Base-by-base conservation (phyloP, 2,888 invertebrate genomes). In the Gymnoscelis rufifasciata region DNA sequence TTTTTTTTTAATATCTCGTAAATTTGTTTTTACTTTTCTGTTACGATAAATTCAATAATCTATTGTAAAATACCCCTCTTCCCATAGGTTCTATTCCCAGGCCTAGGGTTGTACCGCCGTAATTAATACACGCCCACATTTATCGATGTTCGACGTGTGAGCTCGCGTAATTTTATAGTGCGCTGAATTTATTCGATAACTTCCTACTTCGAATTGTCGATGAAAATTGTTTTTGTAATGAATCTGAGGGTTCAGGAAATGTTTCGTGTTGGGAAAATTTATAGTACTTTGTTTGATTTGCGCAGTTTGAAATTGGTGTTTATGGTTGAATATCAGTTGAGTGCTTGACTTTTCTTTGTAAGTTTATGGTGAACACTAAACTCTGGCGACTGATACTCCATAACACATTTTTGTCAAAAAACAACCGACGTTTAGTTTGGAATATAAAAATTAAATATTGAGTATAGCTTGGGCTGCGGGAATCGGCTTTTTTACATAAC, bases 51-150 rank as follows among this genome's bases (percentile, higher is more conserved):
- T n/a, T n/a, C n/a, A 19, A 19, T 19, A 5, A 7, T 31, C 30
- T 31, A 7, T 12, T 14, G 8, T 12, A 3, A 13, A 3, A 7
- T 35, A 47, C 8, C 23, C 33, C 50, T 42, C 50, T 50, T 11
- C 12, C 7, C 12, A 12, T 10, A 31, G 33, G 43, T 52, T 36
- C 46, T 46, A 51, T 53, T 57, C 50, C 55, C 53, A 39, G 40
- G 41, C 36, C 39, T 42, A 48, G 57, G 54, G 54, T 46, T 52
- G 57, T 39, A 48, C 48, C 47, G 10, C n/a, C 13, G 49, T 60
- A 60, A 60, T 60, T 54, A 57, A 60, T 60, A 60, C 57, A 54
- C 60, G 57, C 57, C 60, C 52, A 54, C 54, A 44, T 50, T 47
- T 56, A 54, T 52, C 49, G 51, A 44, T 31, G 49, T 23, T 47